Evolutionary conservation across 2,113 vertebrate species (phyloP).

Genomic region (Ammospiza nelsoni): DNA sequence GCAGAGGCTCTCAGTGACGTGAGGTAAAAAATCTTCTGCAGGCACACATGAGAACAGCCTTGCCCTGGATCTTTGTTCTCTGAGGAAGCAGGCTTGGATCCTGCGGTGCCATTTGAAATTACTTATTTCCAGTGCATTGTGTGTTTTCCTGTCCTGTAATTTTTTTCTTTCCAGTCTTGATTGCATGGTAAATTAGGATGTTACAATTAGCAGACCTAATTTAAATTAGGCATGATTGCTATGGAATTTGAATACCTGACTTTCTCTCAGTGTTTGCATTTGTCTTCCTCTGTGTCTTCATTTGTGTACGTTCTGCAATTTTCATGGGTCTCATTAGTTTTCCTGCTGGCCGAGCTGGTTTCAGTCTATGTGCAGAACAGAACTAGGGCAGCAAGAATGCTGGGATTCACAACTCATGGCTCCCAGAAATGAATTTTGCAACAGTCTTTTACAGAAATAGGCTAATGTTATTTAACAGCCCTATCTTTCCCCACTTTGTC

Average conservation of each 20-base stretch:
- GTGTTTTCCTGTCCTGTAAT: conserved; percentile 31
- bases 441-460: not conserved
- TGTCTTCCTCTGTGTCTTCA: not conserved
- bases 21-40: not conserved
- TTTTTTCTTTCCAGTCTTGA: conserved; percentile 23
- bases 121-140: not conserved
- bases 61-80: not conserved
- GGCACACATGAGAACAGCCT: not conserved
- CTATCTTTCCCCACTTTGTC: not conserved
- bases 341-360: not conserved
- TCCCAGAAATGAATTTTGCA: not conserved
- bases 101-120: not conserved
- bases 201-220: conserved; percentile 43
- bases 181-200: conserved; percentile 7
- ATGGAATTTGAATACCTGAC: conserved; percentile 1
- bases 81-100: not conserved
- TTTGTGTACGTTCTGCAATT: not conserved
- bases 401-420: not conserved
- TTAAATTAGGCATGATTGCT: conserved; percentile 30
- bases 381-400: not conserved
- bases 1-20: not conserved
- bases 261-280: not conserved
- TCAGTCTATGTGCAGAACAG: not conserved
- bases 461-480: not conserved
- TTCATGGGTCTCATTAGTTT: not conserved